phyloP scores from a whole-genome alignment of 2,113 vertebrate genomes.

The Tamias sibiricus region DNA sequence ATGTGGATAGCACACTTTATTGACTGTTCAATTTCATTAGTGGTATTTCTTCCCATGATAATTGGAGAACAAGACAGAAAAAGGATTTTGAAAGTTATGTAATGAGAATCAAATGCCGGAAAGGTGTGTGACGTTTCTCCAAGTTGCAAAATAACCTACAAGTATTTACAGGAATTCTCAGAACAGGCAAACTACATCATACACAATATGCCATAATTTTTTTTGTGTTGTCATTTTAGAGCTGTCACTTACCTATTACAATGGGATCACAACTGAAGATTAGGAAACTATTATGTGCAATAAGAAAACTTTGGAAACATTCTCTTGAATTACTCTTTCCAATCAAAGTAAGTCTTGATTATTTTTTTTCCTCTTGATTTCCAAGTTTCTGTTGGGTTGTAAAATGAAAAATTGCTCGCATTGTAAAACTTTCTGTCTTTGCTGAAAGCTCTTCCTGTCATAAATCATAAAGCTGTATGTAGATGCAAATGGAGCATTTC shows the following conservation, averaged over 20 bases:
- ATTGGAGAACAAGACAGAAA: background rate
- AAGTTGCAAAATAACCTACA: background rate
- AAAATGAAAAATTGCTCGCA: slow-evolving; percentile 70
- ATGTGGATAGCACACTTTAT: background rate
- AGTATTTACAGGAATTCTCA: background rate
- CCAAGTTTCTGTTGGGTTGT: slow-evolving; percentile 38
- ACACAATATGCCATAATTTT: background rate
- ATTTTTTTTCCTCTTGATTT: slow-evolving; percentile 59
- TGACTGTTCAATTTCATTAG: background rate
- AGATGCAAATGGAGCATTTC: slow-evolving; percentile 67
- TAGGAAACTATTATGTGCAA: background rate
- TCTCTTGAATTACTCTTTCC: slow-evolving; percentile 2
- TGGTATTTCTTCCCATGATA: background rate
- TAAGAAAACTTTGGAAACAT: background rate
- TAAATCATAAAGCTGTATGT: slow-evolving; percentile 61
- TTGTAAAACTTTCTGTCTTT: slow-evolving; percentile 35
- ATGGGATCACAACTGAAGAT: background rate
- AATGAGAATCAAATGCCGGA: background rate
- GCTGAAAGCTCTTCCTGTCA: slow-evolving; percentile 50
- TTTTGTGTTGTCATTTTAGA: background rate
- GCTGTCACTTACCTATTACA: background rate
- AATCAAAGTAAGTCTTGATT: slow-evolving; percentile 28
- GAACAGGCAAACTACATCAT: background rate
- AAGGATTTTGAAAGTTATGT: background rate
- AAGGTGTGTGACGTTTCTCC: background rate